Evolutionary conservation across 2,113 vertebrate genomes (phyloP), one percentile per base, ranked within the genome.

Genomic region (Lagenorhynchus albirostris): DNA sequence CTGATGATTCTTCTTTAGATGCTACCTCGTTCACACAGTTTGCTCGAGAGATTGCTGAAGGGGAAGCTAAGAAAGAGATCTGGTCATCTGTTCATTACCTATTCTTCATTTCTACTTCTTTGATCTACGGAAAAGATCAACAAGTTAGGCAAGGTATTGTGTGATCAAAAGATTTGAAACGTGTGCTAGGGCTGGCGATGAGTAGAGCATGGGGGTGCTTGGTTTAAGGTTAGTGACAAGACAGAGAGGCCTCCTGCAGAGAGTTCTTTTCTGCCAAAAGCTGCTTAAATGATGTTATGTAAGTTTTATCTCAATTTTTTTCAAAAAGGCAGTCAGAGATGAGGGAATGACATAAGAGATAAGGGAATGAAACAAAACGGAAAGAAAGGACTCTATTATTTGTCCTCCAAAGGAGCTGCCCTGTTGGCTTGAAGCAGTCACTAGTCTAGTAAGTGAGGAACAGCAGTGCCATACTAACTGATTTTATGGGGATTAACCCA

Each of bases 391-490:
- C 23, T 53, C n/a, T 58, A 1, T 26, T 77, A 77, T 55, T 44
- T 71, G 17, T 79, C 8, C 53, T 81, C 29, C 26, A 12, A 92
- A 92, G 14, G 12, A 71, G 25, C 41, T 67, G 12, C 18, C 33
- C 10, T 62, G 5, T 36, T 71, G 76, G 60, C 29, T 47, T 47
- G 41, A 36, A 77, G 26, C 44, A 12, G 25, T 63, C 33, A 11
- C 36, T 17, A 50, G 31, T 36, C 31, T 15, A 53, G 50, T n/a
- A 55, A 76, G 9, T 31, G 21, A 85, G 44, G 50, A 70, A 15
- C 12, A 29, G 20, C 5, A 53, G 1, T 15, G 8, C 15, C 65
- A 50, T 1, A 4, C 20, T 20, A 14, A 9, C 6, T 0, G 1
- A 36, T 62, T 60, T 26, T 67, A 15, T 8, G 63, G 55, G 36